A percentile compares a stretch with the other conserved stretches of the same genome.
These are phyloP conservation scores for Enteromius paludinosus DNA, from an alignment of 2,797 vertebrate species.

Conservation along the genomic window DNA sequence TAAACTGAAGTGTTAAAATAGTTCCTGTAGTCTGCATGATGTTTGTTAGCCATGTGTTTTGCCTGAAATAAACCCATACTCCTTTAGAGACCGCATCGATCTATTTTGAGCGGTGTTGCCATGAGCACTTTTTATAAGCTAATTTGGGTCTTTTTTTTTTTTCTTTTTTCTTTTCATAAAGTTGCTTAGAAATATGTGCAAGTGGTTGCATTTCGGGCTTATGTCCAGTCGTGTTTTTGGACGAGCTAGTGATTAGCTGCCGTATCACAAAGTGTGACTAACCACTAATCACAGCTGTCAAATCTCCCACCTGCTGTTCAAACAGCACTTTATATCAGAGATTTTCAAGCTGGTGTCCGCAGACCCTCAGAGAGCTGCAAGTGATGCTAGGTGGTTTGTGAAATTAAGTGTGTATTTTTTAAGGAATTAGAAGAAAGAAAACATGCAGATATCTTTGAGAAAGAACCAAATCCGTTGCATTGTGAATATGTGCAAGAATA, in stretches of 20 bases:
- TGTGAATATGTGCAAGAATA: not conserved
- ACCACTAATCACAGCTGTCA: not conserved
- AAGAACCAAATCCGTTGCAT: not conserved
- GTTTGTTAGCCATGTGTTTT: constrained; percentile 16
- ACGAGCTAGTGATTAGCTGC: not conserved
- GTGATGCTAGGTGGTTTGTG: not conserved
- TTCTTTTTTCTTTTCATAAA: not conserved
- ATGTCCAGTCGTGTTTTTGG: not conserved
- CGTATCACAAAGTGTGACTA: not conserved
- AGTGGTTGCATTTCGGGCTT: not conserved
- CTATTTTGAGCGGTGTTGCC: constrained; percentile 33
- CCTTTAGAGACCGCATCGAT: not conserved
- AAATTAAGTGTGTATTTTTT: not conserved
- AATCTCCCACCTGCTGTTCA: not conserved
- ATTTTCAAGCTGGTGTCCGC: not conserved
- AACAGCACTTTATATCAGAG: not conserved
- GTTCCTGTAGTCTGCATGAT: not conserved
- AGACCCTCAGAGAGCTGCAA: not conserved
- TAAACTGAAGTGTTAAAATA: constrained; percentile 19
- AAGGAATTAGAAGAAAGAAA: not conserved
- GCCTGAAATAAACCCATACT: constrained; percentile 10
- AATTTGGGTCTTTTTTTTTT: not conserved
- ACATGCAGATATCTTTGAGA: not conserved
- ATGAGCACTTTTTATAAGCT: constrained; percentile 5
- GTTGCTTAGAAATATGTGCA: not conserved